Base-by-base conservation (phyloP, 2,888 invertebrate genomes). In the Choreutis nemorana region DNA sequence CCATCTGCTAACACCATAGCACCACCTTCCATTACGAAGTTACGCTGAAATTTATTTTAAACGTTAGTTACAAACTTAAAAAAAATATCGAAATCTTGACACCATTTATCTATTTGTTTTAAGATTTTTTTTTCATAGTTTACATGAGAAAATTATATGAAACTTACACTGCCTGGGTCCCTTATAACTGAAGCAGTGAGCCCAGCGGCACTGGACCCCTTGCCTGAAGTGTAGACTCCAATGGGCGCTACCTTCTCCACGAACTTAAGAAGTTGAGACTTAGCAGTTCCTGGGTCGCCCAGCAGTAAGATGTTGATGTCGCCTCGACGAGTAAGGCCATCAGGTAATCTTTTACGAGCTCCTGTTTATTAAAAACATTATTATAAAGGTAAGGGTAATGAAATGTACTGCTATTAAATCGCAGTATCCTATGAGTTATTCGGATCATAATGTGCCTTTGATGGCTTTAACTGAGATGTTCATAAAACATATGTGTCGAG, bases 1-100 rank as follows among this genome's bases (percentile, higher is more conserved):
- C 98, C 98, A 71, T 99, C 99, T 0, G 98, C 99, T 20, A 99
- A 75, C 13, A 99, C 99, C 99, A 99, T 99, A 1, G 99, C 99
- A 6, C 99, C 99, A 7, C 99, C 97, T 75, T 97, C 97, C 93
- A 97, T 94, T 3, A 97, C 88, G 68, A 97, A 97, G 66, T 94
- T 96, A 24, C 94, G 84, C 93, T 94, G 54, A 8, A 60, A n/a
- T 5, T 25, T 18, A 16, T 5, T 15, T 2, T 11, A 26, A 25
- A 20, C 7, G 2, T 20, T 2, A 2, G 2, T 20, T 7, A 7
- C 2, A 8, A 8, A 2, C 2, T n/a, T 2, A n/a, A 7, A 20
- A 20, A 20, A 20, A 20, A 20, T 7, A n/a, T n/a, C 20, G 8
- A 20, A 20, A 8, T 20, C n/a, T 7, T 20, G n/a, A 13, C 7